These are phyloP conservation scores for Willisornis vidua DNA, from an alignment of 2,113 vertebrate genomes.

Conservation along the genomic window DNA sequence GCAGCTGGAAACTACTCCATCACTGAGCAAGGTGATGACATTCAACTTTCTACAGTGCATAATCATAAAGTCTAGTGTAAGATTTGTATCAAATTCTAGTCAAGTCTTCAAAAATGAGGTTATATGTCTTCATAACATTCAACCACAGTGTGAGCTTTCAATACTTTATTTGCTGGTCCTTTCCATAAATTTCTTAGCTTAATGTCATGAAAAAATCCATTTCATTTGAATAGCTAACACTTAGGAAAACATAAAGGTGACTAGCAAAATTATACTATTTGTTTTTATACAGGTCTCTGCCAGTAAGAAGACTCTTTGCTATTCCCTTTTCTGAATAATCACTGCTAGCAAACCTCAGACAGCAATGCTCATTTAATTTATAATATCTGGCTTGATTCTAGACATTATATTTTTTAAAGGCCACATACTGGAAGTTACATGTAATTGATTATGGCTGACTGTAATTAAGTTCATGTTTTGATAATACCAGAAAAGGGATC, in stretches of 20 bases:
- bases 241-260: neutral
- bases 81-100: neutral
- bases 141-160: neutral
- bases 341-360: neutral
- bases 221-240: neutral
- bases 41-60: neutral
- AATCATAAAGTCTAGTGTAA: neutral
- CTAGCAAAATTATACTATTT: neutral
- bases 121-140: neutral
- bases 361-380: neutral
- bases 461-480: slow-evolving; percentile 29
- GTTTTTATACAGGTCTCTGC: neutral
- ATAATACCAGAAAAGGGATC: neutral
- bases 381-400: neutral
- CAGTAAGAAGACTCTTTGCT: neutral
- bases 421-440: neutral
- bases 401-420: slow-evolving; percentile 5
- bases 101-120: neutral
- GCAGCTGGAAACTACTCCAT: neutral
- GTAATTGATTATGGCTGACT: slow-evolving; percentile 14
- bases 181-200: neutral
- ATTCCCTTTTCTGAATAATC: neutral
- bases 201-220: neutral
- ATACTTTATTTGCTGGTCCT: neutral
- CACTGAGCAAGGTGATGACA: neutral